phyloP scores from a whole-genome alignment of 2,888 invertebrate genomes.

The Nysson spinosus region DNA sequence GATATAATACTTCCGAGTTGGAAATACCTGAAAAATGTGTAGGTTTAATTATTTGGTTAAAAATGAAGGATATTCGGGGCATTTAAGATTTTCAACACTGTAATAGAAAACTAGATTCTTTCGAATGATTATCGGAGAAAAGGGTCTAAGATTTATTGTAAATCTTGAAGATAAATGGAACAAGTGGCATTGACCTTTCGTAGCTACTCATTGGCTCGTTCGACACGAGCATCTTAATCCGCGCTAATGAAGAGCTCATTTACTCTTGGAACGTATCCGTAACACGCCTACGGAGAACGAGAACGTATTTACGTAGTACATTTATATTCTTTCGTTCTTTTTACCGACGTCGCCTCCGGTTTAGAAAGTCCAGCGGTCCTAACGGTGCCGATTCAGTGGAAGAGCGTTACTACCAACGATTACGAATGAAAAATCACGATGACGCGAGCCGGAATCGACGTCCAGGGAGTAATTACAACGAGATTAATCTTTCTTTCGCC shows the following conservation, averaged over 20 bases:
- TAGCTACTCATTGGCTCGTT: slow-evolving; percentile 8
- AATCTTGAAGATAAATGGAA: neutral
- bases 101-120: too few species aligned
- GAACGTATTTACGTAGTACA: neutral
- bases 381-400: slow-evolving; percentile 17
- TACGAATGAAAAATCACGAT: slow-evolving; percentile 47
- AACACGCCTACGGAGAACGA: neutral
- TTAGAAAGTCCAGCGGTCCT: slow-evolving; percentile 38
- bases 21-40: too few species aligned
- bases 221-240: slow-evolving; percentile 67
- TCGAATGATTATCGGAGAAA: too few species aligned
- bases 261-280: slow-evolving; percentile 20
- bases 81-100: too few species aligned
- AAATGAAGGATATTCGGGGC: too few species aligned
- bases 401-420: slow-evolving; percentile 30
- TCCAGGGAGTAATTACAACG: slow-evolving; percentile 54
- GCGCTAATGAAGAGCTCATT: slow-evolving; percentile 69
- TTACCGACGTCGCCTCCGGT: slow-evolving; percentile 8
- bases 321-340: slow-evolving; percentile 2
- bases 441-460: slow-evolving; percentile 27
- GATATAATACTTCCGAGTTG: too few species aligned
- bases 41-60: too few species aligned
- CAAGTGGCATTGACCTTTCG: slow-evolving; percentile 11
- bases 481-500: slow-evolving; percentile 64
- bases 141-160: neutral